Percentiles rank a stretch among this genome's conserved stretches.
These are phyloP conservation scores for Abrostola triplasia DNA, from an alignment of 2,888 invertebrate species.

Conservation along the genomic window DNA sequence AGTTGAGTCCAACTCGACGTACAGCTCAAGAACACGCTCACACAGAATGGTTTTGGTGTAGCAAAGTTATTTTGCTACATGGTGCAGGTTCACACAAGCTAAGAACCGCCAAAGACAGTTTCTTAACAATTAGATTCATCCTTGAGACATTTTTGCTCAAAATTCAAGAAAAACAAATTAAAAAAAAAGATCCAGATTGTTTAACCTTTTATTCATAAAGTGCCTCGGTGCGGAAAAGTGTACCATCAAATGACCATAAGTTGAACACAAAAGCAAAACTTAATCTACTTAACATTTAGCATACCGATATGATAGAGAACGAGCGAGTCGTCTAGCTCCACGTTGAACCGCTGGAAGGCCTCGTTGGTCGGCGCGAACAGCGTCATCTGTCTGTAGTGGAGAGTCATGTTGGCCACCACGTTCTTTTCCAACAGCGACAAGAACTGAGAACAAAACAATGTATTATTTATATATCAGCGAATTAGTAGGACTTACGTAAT, in stretches of 20 bases:
- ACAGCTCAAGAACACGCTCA: too few species aligned
- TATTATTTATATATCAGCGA: not conserved
- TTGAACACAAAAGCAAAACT: not conserved
- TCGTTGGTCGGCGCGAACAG: constrained; percentile 96
- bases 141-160: too few species aligned
- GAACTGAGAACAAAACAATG: constrained; percentile 90
- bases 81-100: too few species aligned
- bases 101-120: too few species aligned
- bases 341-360: constrained; percentile 93
- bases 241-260: constrained; percentile 4
- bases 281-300: constrained; percentile 71
- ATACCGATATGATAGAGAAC: constrained; percentile 95
- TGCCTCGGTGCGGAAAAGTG: constrained; percentile 1
- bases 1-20: too few species aligned
- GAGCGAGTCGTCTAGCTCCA: constrained; percentile 88
- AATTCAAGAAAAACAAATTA: too few species aligned
- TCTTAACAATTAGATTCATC: too few species aligned
- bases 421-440: constrained; percentile 92
- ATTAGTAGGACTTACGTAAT: too few species aligned
- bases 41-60: too few species aligned
- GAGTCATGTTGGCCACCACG: constrained; percentile 91
- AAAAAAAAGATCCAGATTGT: too few species aligned
- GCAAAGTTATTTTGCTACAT: too few species aligned
- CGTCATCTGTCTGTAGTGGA: constrained; percentile 93
- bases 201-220: too few species aligned